Conservation (phyloP, 2,797 vertebrate genomes). For the Nasua narica region DNA sequence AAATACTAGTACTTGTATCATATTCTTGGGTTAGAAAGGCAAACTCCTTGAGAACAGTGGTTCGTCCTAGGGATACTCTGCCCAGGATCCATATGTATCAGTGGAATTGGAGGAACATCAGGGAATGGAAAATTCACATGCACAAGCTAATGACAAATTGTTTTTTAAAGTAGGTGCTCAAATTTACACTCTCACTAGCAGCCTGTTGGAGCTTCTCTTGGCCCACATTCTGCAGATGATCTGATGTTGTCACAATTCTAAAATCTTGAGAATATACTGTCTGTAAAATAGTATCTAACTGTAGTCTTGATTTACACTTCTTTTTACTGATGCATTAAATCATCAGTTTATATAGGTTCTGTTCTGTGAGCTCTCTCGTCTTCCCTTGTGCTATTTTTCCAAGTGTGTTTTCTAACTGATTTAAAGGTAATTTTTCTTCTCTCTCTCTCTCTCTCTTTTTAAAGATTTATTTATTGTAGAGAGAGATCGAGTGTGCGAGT, state of each 20-base stretch:
- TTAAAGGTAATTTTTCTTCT: background rate
- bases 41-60: background rate
- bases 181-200: background rate
- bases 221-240: background rate
- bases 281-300: background rate
- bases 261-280: background rate
- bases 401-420: background rate
- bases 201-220: background rate
- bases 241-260: background rate
- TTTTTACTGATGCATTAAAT: background rate
- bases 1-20: background rate
- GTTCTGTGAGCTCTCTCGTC: background rate
- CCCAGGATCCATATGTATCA: background rate
- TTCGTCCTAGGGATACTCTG: background rate
- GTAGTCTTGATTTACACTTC: background rate
- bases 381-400: background rate
- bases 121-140: background rate
- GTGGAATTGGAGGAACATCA: fast-evolving
- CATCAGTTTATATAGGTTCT: background rate
- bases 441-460: too few species aligned
- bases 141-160: background rate
- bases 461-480: background rate
- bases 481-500: background rate
- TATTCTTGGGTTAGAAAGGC: background rate
- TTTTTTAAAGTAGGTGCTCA: background rate